Base-by-base conservation (phyloP, 2,888 invertebrate genomes). In the Steromphala cineraria region DNA sequence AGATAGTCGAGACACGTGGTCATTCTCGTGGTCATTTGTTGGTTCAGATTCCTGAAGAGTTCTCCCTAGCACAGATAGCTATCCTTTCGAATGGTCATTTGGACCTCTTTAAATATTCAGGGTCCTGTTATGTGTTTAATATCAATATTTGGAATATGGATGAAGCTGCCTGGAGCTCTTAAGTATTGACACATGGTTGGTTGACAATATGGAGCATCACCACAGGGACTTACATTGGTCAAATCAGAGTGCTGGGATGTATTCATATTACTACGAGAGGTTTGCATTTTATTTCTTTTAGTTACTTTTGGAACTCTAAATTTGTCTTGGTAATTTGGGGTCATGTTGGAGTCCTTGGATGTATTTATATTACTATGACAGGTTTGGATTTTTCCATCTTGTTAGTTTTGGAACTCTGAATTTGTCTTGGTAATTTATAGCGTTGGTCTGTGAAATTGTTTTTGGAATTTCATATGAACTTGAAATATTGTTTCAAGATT, bases 111-210 rank as follows among this genome's bases (percentile, higher is more conserved):
- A 71, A 71, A 36, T 71, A 71, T 71, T 71, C n/a, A 71, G 36
- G 36, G 28, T 31, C 36, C 3, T 71, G 31, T 71, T 21, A 62
- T 71, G 36, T 71, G 31, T 71, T 24, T 13, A 31, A 19, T 36
- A 71, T 71, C 71, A 71, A 36, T 71, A 71, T 71, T 71, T 71
- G 71, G 71, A 71, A 71, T 71, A 71, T 31, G 36, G 28, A 71
- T 71, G 71, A 36, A 71, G 71, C 36, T 28, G 19, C 3, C 36
- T 0, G 40, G 4, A 15, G 71, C 31, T 13, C 2, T 40, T 36
- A 19, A 71, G 17, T 19, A 3, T 24, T 67, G 24, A 31, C 24
- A 46, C 46, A 36, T 8, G 19, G 71, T 71, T 71, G 8, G 19
- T 13, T 31, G 31, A 2, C 8, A 36, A 15, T 13, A 71, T 71